These are phyloP conservation scores for Epizoanthus fatuus DNA, from an alignment of 92 coral and sea anemone species.

Conservation along the genomic window DNA sequence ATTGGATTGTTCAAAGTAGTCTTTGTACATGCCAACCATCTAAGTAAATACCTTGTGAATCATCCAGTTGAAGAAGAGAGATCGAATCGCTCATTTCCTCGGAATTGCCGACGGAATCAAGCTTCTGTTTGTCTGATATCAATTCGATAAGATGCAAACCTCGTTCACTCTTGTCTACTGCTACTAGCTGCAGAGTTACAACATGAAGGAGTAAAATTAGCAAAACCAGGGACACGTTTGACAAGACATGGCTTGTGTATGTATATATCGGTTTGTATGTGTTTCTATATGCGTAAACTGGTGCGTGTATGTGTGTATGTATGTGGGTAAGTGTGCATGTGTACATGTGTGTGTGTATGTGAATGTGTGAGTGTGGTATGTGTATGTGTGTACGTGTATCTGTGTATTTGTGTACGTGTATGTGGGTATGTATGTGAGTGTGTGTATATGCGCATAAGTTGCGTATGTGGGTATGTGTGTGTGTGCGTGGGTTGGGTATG, in stretches of 20 bases:
- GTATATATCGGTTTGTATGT: too few species aligned
- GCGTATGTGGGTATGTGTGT: too few species aligned
- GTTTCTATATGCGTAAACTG: too few species aligned
- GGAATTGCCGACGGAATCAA: conserved; percentile 54
- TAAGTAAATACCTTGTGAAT: conserved; percentile 62
- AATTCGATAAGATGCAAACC: conserved; percentile 81
- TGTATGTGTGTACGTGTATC: too few species aligned
- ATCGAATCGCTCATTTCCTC: conserved; percentile 74
- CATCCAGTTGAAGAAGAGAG: conserved; percentile 82
- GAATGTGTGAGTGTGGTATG: too few species aligned
- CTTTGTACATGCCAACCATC: background rate
- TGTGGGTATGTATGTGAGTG: background rate
- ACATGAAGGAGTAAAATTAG: background rate
- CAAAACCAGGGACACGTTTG: background rate
- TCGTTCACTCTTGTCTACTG: conserved; percentile 89
- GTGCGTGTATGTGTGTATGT: too few species aligned
- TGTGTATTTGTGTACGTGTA: too few species aligned
- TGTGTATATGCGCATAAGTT: background rate
- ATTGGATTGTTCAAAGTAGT: background rate
- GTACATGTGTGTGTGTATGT: too few species aligned
- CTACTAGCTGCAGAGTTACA: conserved; percentile 67
- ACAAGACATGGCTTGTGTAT: background rate
- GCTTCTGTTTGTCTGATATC: conserved; percentile 73
- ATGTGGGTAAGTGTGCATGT: too few species aligned
- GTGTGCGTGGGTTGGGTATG: too few species aligned